phyloP scores from a whole-genome alignment of 2,888 invertebrate genomes.

The Buathra laborator region DNA sequence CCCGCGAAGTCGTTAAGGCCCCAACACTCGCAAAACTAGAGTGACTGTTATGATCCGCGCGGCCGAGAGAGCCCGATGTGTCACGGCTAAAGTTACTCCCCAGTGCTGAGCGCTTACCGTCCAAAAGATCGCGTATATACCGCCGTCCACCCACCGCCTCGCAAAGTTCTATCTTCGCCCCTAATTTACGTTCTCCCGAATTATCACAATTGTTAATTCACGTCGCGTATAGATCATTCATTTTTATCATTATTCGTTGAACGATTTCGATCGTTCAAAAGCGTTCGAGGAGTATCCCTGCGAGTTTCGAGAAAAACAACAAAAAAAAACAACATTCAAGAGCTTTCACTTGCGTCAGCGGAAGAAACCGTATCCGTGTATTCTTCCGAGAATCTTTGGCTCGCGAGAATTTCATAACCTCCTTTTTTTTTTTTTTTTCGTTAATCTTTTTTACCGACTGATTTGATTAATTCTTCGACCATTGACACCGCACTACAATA shows the following conservation, averaged over 20 bases:
- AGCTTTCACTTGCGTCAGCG: conserved; percentile 59
- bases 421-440: background rate
- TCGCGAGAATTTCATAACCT: conserved; percentile 14
- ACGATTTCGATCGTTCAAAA: no score
- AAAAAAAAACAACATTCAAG: conserved; percentile 25
- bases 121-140: background rate
- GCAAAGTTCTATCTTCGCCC: conserved; percentile 29
- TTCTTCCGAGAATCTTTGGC: conserved; percentile 55
- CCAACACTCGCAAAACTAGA: conserved; percentile 39
- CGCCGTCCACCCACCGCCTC: conserved; percentile 39
- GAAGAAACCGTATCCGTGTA: conserved; percentile 48
- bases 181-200: conserved; percentile 14
- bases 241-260: no score
- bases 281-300: conserved; percentile 1
- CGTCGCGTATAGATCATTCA: no score
- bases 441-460: background rate
- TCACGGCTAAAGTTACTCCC: conserved; percentile 78
- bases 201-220: background rate
- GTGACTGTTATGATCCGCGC: conserved; percentile 23
- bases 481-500: background rate
- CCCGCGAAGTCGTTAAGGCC: background rate
- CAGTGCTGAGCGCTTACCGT: conserved; percentile 38
- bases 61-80: conserved; percentile 48
- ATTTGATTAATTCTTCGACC: background rate
- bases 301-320: background rate